Evolutionary conservation across 2,888 invertebrate species (phyloP).

Genomic region (Leptinotarsa rubiginosa): DNA sequence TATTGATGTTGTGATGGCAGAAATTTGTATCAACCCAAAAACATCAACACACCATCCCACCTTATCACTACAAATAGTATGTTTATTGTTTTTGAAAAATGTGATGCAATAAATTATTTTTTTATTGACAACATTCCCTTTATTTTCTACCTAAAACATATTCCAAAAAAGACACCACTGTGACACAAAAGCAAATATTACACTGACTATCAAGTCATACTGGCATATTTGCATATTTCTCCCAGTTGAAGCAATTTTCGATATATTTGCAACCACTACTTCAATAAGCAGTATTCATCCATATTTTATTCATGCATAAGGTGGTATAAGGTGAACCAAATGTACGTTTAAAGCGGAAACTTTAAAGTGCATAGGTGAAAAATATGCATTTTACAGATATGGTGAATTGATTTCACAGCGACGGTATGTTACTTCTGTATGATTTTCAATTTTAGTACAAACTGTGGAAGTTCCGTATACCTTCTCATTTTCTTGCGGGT

Average conservation of each 20-base stretch:
- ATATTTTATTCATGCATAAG: conserved; percentile 15
- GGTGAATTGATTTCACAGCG: conserved; percentile 19
- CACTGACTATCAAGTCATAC: too few species aligned
- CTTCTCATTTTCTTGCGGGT: too few species aligned
- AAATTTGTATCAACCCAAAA: too few species aligned
- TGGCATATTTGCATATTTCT: not conserved
- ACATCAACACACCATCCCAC: too few species aligned
- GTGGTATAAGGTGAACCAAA: conserved; percentile 24
- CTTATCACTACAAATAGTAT: too few species aligned
- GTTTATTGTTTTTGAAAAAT: not conserved
- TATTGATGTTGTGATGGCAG: too few species aligned
- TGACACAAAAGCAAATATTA: conserved; percentile 17
- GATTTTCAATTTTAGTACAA: too few species aligned
- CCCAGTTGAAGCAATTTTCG: not conserved
- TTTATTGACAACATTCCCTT: not conserved
- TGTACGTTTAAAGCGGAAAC: conserved; percentile 9
- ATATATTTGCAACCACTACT: conserved; percentile 5
- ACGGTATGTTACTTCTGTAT: not conserved
- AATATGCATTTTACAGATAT: conserved; percentile 19
- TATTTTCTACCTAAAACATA: not conserved
- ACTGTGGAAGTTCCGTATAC: too few species aligned
- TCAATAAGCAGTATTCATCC: conserved; percentile 9
- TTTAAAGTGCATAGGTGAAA: not conserved
- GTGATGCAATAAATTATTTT: not conserved
- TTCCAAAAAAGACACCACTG: conserved; percentile 10